Evolutionary conservation across 2,113 vertebrate genomes (phyloP).

Genomic region (Brachirus orientalis): DNA sequence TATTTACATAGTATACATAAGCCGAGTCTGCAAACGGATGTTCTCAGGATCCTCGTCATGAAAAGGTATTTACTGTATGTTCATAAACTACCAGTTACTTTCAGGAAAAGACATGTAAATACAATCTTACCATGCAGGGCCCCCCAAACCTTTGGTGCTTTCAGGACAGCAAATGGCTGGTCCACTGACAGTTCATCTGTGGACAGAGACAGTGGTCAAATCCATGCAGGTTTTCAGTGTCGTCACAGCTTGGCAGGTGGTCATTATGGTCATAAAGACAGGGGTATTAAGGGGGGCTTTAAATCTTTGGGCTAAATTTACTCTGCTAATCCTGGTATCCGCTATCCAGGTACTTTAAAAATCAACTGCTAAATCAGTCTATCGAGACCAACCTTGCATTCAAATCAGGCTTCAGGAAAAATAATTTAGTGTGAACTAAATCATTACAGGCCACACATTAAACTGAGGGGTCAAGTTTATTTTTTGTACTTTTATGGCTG

Average conservation of each 20-base stretch:
- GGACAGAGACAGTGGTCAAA: conserved; percentile 10
- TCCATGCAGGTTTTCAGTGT: not conserved
- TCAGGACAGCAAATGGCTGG: conserved; percentile 83
- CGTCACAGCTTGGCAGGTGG: not conserved
- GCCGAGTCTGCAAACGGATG: too few relatives aligned
- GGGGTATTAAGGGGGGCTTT: conserved; percentile 21
- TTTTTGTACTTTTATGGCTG: too few relatives aligned
- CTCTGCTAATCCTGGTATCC: conserved; percentile 9
- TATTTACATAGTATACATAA: too few relatives aligned
- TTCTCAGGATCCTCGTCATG: too few relatives aligned
- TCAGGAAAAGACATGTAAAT: not conserved
- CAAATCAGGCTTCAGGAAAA: too few relatives aligned
- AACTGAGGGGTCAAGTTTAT: too few relatives aligned
- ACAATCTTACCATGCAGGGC: conserved; percentile 86
- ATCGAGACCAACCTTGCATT: not conserved
- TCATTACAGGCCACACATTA: too few relatives aligned
- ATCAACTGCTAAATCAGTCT: not conserved
- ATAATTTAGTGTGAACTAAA: too few relatives aligned
- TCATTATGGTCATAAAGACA: not conserved
- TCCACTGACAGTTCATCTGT: conserved; percentile 87
- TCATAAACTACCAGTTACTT: too few relatives aligned
- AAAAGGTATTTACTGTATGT: too few relatives aligned
- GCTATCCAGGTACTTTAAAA: conserved; percentile 7
- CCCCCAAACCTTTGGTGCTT: conserved; percentile 92
- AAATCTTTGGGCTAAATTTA: conserved; percentile 6